Percentiles rank a stretch among this genome's conserved stretches.
These are phyloP conservation scores for Salvelinus namaycush DNA, from an alignment of 2,113 vertebrate genomes.

Conservation along the genomic window DNA sequence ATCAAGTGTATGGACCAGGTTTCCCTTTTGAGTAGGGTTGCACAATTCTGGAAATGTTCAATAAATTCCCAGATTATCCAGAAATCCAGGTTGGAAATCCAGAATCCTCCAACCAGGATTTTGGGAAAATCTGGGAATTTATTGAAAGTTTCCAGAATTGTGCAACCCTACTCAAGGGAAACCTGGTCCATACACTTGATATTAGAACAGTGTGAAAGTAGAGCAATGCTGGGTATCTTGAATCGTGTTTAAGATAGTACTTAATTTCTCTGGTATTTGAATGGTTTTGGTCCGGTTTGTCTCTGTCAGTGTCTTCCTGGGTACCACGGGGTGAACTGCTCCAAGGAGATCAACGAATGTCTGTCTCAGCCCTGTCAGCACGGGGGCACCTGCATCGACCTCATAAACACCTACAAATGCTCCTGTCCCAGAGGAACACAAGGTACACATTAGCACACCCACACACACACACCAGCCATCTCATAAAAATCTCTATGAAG, in stretches of 20 bases:
- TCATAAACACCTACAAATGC: constrained; percentile 97
- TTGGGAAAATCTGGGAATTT: too few relatives aligned
- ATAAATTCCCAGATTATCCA: too few relatives aligned
- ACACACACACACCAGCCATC: neutral
- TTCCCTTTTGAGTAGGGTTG: too few relatives aligned
- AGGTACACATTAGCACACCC: constrained; percentile 69
- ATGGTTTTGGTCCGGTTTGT: constrained; percentile 17
- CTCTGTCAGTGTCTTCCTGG: constrained; percentile 71
- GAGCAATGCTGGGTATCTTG: neutral
- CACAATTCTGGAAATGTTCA: too few relatives aligned
- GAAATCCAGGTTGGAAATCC: too few relatives aligned
- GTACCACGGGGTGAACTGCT: constrained; percentile 95
- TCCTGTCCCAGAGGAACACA: constrained; percentile 97
- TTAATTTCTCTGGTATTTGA: constrained; percentile 11
- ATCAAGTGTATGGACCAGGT: too few relatives aligned
- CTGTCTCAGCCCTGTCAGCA: constrained; percentile 95
- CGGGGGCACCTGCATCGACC: constrained; percentile 94
- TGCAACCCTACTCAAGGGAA: too few relatives aligned
- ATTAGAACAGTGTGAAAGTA: too few relatives aligned
- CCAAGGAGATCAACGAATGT: constrained; percentile 94
- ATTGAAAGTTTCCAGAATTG: too few relatives aligned
- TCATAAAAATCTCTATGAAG: neutral
- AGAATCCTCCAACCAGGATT: too few relatives aligned
- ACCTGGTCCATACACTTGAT: too few relatives aligned
- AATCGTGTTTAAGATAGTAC: neutral